A percentile compares a stretch with the other conserved stretches of the same genome.
Evolutionary conservation across 2,888 invertebrate genomes (phyloP).

Genomic region (Epiperipatus broadwayi): DNA sequence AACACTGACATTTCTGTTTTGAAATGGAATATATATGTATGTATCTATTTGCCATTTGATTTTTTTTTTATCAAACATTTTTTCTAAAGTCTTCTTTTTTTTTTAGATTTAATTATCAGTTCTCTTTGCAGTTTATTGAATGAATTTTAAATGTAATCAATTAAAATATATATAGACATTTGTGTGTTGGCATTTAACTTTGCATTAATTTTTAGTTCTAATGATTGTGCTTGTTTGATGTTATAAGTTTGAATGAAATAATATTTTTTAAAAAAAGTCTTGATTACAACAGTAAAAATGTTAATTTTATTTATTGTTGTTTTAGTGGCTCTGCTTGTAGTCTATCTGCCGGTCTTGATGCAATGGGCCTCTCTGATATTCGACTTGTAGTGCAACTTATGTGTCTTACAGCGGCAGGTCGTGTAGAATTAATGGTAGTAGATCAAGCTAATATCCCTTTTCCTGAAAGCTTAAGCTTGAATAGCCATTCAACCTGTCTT

Average conservation of each 20-base stretch:
- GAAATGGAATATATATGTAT: too few relatives aligned
- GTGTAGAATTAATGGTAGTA: slow-evolving; percentile 29
- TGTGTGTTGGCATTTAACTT: neutral
- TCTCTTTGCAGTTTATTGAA: too few relatives aligned
- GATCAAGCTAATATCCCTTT: slow-evolving; percentile 9
- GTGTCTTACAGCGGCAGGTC: slow-evolving; percentile 39
- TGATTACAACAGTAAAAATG: neutral
- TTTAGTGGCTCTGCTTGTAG: slow-evolving; percentile 31
- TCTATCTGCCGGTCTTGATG: slow-evolving; percentile 31
- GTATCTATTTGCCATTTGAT: too few relatives aligned
- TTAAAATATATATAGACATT: too few relatives aligned
- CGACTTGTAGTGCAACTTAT: slow-evolving; percentile 39
- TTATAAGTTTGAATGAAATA: slow-evolving; percentile 11
- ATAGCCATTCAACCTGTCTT: slow-evolving; percentile 10
- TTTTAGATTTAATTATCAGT: too few relatives aligned
- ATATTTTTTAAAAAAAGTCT: neutral
- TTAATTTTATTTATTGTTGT: slow-evolving; percentile 6
- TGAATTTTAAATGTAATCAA: too few relatives aligned
- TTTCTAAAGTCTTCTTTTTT: too few relatives aligned
- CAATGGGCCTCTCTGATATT: slow-evolving; percentile 38
- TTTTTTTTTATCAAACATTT: too few relatives aligned
- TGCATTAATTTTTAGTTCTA: neutral
- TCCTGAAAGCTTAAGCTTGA: neutral
- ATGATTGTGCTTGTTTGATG: neutral
- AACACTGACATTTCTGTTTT: too few relatives aligned